A percentile compares a stretch with the other conserved stretches of the same genome.
These are phyloP conservation scores for Bradysia coprophila DNA, from an alignment of 1,140 invertebrate species.

Conservation along the genomic window DNA sequence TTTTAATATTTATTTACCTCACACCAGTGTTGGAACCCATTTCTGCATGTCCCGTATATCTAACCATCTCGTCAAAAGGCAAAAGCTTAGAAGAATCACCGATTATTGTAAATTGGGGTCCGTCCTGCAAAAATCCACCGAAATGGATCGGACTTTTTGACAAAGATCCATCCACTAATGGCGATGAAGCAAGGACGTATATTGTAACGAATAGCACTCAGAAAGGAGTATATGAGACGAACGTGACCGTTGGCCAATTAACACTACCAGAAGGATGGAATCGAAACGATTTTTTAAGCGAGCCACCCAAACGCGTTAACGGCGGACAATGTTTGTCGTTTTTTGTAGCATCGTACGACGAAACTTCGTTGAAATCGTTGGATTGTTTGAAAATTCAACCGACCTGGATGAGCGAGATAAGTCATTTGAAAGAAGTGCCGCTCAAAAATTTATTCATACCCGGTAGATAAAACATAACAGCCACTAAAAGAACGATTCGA, in stretches of 20 bases:
- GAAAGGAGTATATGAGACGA: conserved; percentile 24
- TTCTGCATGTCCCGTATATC: conserved; percentile 15
- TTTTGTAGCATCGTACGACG: conserved; percentile 31
- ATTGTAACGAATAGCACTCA: conserved; percentile 13
- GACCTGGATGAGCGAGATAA: conserved; percentile 42
- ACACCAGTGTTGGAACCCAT: too few species aligned
- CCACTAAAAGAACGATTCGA: background rate
- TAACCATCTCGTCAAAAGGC: conserved; percentile 13
- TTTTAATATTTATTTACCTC: too few species aligned
- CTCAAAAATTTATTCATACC: conserved; percentile 18
- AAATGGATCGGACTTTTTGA: conserved; percentile 18
- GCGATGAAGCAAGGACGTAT: conserved; percentile 13
- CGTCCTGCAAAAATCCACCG: conserved; percentile 21
- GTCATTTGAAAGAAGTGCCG: conserved; percentile 11
- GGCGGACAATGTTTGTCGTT: conserved; percentile 25
- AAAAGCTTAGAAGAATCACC: conserved; percentile 24
- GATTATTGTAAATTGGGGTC: conserved; percentile 32
- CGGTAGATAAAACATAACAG: too few species aligned
- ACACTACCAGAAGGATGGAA: conserved; percentile 29
- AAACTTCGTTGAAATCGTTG: conserved; percentile 25
- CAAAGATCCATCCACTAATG: conserved; percentile 14
- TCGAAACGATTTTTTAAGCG: conserved; percentile 12
- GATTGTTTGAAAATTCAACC: conserved; percentile 41
- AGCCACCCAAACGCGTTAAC: conserved; percentile 11
- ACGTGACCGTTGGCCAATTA: conserved; percentile 27